Evolutionary conservation across 2,113 vertebrate species (phyloP), one percentile per base, ranked within the genome.

Genomic region (Ciconia stormi): DNA sequence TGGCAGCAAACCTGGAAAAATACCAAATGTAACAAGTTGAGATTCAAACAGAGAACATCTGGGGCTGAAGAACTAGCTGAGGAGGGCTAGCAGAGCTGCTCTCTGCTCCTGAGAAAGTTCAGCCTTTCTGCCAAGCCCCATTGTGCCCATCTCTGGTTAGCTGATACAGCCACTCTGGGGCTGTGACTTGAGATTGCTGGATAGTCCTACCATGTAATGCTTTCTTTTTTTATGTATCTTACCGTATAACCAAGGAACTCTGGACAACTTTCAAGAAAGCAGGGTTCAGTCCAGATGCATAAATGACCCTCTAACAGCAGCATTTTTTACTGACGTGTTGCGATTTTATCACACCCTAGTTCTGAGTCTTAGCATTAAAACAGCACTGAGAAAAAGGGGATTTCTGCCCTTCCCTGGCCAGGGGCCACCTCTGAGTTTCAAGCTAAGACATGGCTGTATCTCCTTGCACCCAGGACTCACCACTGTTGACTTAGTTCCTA

Each of bases 1-100:
- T 99, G 85, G 99, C 99, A 92, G 99, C 99, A 97, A 99, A 99
- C 96, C 99, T 99, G 85, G 53, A 95, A 71, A 87, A 95, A 78
- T 27, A 93, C 6, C 46, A 81, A 87, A 81, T 1, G 59, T 38
- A 56, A 46, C 17, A 23, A 69, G 42, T 30, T 82, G 79, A 91
- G 79, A 79, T 42, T 72, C 14, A 70, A 79, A 72, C 13, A 73
- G 16, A 46, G 25, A 66, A 58, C 30, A 26, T 26, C 11, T 23
- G 36, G 36, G 47, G 74, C 73, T 90, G 58, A 79, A 80, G 36
- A 52, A 30, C 0, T 1, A 55, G 73, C 58, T 15, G 27, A 40
- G 56, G 36, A 90, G 38, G 56, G 58, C 52, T 47, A 53, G 70
- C 90, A 92, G 82, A 56, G 47, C 79, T 90, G 10, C 66, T 30